A percentile compares a stretch with the other conserved stretches of the same genome.
Evolutionary conservation across 2,888 invertebrate genomes (phyloP).

Genomic region (Drosophila imparisetae): DNA sequence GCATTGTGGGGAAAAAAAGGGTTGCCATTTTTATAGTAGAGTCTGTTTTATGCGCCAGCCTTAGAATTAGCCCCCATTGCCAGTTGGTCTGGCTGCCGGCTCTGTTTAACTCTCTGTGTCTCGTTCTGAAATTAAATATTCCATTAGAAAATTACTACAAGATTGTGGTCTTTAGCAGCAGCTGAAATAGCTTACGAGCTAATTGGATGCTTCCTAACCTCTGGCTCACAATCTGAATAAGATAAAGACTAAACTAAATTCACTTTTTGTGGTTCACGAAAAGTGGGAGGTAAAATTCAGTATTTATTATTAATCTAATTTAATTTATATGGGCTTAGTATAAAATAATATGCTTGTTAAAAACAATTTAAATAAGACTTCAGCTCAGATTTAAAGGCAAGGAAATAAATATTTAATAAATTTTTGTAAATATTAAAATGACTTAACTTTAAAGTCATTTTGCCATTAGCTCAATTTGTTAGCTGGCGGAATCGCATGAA

Average conservation of each 20-base stretch:
- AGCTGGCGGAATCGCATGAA: conserved; percentile 41
- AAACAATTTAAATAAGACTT: background rate
- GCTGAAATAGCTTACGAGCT: conserved; percentile 48
- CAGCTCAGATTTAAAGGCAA: background rate
- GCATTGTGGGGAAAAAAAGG: conserved; percentile 56
- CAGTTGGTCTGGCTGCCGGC: conserved; percentile 36
- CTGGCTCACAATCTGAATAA: conserved; percentile 18
- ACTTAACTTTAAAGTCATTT: background rate
- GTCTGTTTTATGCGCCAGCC: conserved; percentile 50
- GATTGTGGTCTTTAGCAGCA: conserved; percentile 75
- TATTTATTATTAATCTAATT: background rate
- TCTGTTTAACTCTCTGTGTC: conserved; percentile 55
- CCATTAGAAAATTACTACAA: conserved; percentile 83
- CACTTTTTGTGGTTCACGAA: conserved; percentile 42
- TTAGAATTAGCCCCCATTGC: conserved; percentile 11
- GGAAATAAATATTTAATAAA: background rate
- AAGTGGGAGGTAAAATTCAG: background rate
- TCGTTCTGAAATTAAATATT: conserved; percentile 82
- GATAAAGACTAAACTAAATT: conserved; percentile 52
- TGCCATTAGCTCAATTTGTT: conserved; percentile 11
- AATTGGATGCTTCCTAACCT: conserved; percentile 52
- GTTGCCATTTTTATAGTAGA: conserved; percentile 70
- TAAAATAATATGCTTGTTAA: background rate
- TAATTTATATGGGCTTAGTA: background rate
- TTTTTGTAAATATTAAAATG: conserved; percentile 12